Conservation (phyloP, 2,113 vertebrate species). For the Mystacornis crossleyi region DNA sequence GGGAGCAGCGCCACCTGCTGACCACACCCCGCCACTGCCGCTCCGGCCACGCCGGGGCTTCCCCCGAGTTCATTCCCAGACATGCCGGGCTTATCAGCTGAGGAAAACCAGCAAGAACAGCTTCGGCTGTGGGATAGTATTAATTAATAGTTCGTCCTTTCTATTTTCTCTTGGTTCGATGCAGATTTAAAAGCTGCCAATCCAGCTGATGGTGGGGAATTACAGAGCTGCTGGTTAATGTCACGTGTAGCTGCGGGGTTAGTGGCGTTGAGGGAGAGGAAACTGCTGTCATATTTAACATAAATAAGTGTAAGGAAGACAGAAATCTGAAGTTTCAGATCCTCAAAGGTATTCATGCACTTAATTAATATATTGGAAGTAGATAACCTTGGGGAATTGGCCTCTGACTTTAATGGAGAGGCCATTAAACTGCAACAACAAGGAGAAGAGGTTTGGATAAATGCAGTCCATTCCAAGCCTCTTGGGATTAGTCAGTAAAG, state of each 20-base stretch:
- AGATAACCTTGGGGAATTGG: not conserved
- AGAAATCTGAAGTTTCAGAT: not conserved
- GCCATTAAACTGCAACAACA: not conserved
- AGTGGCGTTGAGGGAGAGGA: not conserved
- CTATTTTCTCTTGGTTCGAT: not conserved
- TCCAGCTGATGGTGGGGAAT: not conserved
- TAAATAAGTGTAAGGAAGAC: not conserved
- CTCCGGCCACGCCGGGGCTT: not conserved
- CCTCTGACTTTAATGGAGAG: not conserved
- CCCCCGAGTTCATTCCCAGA: not conserved
- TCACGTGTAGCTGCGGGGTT: not conserved
- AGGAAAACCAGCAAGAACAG: not conserved
- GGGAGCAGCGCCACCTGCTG: constrained; percentile 24
- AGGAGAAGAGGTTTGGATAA: not conserved
- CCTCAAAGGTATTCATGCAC: not conserved
- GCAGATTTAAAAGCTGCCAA: not conserved
- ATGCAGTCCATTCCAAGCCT: not conserved
- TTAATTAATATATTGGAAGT: not conserved
- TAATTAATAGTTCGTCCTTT: too few relatives aligned
- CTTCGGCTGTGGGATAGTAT: not conserved
- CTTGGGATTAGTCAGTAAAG: not conserved
- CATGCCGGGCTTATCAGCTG: not conserved
- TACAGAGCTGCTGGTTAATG: not conserved
- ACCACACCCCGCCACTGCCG: not conserved
- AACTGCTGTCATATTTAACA: not conserved